A percentile compares a stretch with the other conserved stretches of the same genome.
Evolutionary conservation across 30 jellyfish, hydroid and myxozoan species (phyloP).

Genomic region (Phacellophora camtschatica): DNA sequence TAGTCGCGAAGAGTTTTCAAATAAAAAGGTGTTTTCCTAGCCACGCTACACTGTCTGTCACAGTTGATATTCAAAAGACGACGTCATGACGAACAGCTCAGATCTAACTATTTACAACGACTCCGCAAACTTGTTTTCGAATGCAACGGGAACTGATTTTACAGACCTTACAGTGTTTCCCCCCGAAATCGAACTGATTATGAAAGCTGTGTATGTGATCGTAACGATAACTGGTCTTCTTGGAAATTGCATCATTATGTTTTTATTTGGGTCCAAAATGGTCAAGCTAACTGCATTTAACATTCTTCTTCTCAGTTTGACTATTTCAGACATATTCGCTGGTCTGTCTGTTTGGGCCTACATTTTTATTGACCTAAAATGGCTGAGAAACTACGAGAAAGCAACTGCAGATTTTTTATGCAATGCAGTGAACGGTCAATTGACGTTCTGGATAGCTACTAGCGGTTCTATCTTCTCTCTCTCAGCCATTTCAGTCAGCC

Average conservation of each 20-base stretch:
- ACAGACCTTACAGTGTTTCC: no score
- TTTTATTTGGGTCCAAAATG: slow-evolving; percentile 28
- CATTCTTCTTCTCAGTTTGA: slow-evolving; percentile 63
- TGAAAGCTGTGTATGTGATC: slow-evolving; percentile 39
- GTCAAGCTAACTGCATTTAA: slow-evolving; percentile 61
- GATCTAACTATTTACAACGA: no score
- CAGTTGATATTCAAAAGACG: no score
- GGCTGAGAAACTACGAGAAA: slow-evolving; percentile 42
- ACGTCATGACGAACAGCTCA: no score
- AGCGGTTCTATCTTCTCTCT: slow-evolving; percentile 70
- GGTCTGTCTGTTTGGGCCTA: slow-evolving; percentile 75
- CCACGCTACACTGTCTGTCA: no score
- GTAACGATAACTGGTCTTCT: slow-evolving; percentile 39
- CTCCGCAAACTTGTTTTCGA: no score
- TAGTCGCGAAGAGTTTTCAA: no score
- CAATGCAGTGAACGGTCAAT: slow-evolving; percentile 73
- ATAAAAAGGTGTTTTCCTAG: no score
- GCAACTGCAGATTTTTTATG: slow-evolving; percentile 58
- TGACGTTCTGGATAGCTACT: slow-evolving; percentile 70
- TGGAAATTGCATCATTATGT: slow-evolving; percentile 46
- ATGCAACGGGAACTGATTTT: no score
- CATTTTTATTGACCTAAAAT: slow-evolving; percentile 58
- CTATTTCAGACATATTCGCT: slow-evolving; percentile 78
- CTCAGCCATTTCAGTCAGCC: slow-evolving; percentile 76
- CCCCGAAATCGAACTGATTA: not conserved